Conservation (phyloP, 2,113 vertebrate species). For the human region DNA sequence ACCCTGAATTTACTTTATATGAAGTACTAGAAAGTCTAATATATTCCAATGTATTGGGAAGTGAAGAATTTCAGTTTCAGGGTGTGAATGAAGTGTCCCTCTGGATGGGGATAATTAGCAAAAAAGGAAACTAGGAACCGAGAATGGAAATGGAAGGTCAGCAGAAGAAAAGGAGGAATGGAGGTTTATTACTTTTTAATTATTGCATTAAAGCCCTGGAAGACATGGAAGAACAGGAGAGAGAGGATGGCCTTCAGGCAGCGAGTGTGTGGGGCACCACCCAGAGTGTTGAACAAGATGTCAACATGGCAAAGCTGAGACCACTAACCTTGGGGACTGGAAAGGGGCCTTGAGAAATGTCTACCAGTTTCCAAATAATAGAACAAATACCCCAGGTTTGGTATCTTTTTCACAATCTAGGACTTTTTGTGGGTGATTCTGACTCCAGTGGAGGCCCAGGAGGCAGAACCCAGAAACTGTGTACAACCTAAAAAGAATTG, state of each 20-base stretch:
- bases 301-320: not conserved
- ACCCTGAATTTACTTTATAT: not conserved
- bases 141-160: not conserved
- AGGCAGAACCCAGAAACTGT: not conserved
- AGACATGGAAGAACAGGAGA: not conserved
- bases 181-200: not conserved
- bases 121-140: not conserved
- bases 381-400: not conserved
- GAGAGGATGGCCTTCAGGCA: not conserved
- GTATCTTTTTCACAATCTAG: not conserved
- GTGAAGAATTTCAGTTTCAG: not conserved
- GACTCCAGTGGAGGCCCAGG: not conserved
- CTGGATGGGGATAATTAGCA: not conserved
- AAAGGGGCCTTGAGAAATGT: not conserved
- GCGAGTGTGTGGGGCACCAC: rapidly evolving
- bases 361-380: not conserved
- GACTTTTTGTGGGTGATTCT: not conserved
- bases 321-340: not conserved
- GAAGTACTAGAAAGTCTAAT: not conserved
- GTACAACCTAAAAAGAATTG: not conserved
- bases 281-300: rapidly evolving
- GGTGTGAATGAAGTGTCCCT: not conserved
- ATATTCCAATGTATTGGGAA: not conserved
- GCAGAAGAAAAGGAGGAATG: not conserved
- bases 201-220: not conserved